Base-by-base conservation (phyloP, 2,888 invertebrate species). In the Drosophila kuntzei region DNA sequence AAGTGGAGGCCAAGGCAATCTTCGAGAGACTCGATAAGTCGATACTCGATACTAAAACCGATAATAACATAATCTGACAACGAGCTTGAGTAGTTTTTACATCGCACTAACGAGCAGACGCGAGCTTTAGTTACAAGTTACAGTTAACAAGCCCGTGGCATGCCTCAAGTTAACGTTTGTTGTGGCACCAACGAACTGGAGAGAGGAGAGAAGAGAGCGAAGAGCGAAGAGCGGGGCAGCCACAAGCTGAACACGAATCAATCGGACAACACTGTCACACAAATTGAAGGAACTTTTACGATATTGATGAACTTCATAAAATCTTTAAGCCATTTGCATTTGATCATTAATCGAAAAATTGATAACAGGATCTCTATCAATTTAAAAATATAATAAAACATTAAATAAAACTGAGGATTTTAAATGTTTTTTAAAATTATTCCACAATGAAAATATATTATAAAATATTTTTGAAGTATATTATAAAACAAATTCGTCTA, bases 111-210 rank as follows among this genome's bases (percentile, higher is more conserved):
- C 75, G 60, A 75, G 68, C 68, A 61, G 63, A 47, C 50, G 57
- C 63, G 43, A 67, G 89, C 89, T 79, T 82, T 74, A 86, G 87
- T 86, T 83, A 88, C 80, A 80, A 86, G 87, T 86, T 83, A 88
- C 80, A 80, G 71, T 71, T 88, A 76, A 71, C 76, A 71, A 70
- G 74, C 36, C 49, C 36, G 65, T 69, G 64, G 55, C 81, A 62
- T 77, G 81, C 64, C 68, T 41, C 76, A 66, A 54, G 71, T 72
- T 61, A 47, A 20, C 27, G 11, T 27, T 29, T 20, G 6, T 39
- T 37, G 16, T 50, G 14, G 22, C 36, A 22, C 27, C 44, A 16
- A 14, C 25, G 44, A 25, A 18, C 3, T 12, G 29, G 2, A 4
- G 14, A 12, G 43, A 11, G 3, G 32, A 32, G n/a, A n/a, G n/a